These are phyloP conservation scores for Corythaixoides concolor DNA, from an alignment of 2,113 vertebrate genomes.

Conservation along the genomic window DNA sequence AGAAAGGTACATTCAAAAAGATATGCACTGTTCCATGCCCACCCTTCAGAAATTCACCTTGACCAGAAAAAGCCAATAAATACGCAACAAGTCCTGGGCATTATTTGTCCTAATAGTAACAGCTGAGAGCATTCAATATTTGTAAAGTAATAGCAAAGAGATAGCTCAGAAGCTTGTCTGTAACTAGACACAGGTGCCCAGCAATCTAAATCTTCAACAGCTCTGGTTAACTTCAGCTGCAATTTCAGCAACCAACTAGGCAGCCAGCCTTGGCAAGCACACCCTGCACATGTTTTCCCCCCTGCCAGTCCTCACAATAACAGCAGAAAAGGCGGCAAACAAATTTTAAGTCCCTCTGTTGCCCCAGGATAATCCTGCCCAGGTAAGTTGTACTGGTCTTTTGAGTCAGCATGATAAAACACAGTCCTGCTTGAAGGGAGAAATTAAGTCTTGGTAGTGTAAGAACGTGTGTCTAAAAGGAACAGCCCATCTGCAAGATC, in stretches of 20 bases:
- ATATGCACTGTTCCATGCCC: background rate
- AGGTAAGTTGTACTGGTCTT: background rate
- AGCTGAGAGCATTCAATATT: background rate
- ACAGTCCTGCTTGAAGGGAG: background rate
- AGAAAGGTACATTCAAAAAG: background rate
- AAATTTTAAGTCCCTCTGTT: background rate
- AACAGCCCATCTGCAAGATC: background rate
- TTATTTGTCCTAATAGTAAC: background rate
- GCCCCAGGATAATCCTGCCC: background rate
- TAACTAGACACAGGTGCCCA: no score
- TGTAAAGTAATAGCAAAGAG: background rate
- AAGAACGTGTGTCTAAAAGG: background rate
- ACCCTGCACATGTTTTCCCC: background rate
- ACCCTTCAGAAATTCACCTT: fast-evolving
- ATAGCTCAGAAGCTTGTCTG: background rate
- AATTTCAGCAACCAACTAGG: background rate
- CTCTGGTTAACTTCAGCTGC: background rate
- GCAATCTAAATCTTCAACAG: background rate
- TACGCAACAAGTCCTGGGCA: background rate
- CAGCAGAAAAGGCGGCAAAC: background rate
- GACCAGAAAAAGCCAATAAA: background rate
- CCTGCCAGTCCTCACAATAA: background rate
- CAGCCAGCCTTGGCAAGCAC: background rate
- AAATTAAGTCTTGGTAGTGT: background rate
- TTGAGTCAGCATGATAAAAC: background rate